Conservation (phyloP, 1,140 invertebrate species). For the Sitodiplosis mosellana region DNA sequence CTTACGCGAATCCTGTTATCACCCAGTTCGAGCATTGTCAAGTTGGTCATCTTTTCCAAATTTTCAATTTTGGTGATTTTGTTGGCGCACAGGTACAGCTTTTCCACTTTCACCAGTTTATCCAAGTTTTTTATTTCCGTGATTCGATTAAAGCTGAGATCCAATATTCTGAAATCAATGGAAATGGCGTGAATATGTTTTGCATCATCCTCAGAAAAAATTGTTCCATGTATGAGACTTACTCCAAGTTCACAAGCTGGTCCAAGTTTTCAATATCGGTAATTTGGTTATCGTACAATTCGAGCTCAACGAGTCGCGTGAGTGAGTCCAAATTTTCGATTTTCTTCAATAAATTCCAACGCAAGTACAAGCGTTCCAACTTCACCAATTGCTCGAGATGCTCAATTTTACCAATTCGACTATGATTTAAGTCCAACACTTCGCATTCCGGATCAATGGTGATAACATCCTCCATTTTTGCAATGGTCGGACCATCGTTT, state of each 20-base stretch:
- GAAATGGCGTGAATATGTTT: neutral
- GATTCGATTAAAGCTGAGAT: conserved; percentile 95
- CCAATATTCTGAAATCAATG: conserved; percentile 63
- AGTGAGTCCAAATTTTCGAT: conserved; percentile 73
- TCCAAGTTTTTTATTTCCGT: conserved; percentile 74
- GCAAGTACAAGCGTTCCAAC: conserved; percentile 63
- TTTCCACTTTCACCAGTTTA: conserved; percentile 61
- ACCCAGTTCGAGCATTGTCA: conserved; percentile 82
- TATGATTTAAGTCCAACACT: conserved; percentile 66
- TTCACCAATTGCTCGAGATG: conserved; percentile 56
- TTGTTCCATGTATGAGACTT: conserved; percentile 25
- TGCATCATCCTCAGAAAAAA: neutral
- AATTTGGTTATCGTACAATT: conserved; percentile 95
- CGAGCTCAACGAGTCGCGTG: conserved; percentile 62
- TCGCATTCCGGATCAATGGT: conserved; percentile 21
- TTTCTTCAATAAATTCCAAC: conserved; percentile 90
- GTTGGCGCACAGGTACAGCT: conserved; percentile 84
- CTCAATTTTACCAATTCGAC: conserved; percentile 59
- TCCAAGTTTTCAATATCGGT: conserved; percentile 77
- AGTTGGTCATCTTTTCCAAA: conserved; percentile 55
- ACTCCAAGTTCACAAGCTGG: conserved; percentile 75
- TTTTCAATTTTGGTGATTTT: conserved; percentile 87
- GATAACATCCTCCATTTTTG: conserved; percentile 17
- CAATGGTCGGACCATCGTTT: neutral
- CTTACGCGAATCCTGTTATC: conserved; percentile 81